phyloP scores from a whole-genome alignment of 2,888 invertebrate species.

The Metellina segmentata region DNA sequence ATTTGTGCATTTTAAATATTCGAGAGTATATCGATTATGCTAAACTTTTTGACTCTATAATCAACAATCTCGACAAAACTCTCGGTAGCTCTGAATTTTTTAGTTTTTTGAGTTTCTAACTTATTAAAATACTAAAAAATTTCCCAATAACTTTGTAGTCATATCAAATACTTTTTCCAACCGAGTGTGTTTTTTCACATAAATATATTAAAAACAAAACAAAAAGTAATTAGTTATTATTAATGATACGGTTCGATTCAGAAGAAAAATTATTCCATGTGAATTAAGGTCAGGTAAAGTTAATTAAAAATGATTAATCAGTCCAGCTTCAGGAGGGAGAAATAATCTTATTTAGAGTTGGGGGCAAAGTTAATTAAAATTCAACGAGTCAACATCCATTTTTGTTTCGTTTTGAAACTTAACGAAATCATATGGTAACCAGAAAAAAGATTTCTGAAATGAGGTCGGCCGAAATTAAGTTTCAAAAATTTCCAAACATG shows the following conservation, averaged over 20 bases:
- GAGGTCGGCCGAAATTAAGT: background rate
- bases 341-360: background rate
- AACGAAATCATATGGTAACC: background rate
- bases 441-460: background rate
- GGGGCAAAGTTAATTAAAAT: background rate
- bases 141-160: background rate
- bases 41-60: too few relatives aligned
- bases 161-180: background rate
- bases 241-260: background rate
- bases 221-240: background rate
- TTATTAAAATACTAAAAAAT: background rate
- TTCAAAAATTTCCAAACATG: too few relatives aligned
- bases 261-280: background rate
- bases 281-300: background rate
- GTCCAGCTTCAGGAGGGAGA: background rate
- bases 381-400: background rate
- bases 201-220: background rate
- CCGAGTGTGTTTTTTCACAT: background rate
- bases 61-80: too few relatives aligned
- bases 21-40: too few relatives aligned
- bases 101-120: background rate
- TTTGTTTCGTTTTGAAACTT: background rate
- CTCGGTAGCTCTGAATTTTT: too few relatives aligned
- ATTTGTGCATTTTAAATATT: too few relatives aligned
- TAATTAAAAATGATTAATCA: slow-evolving; percentile 1